Conservation (phyloP, 1,140 invertebrate genomes). For the roundworm (Caenorhabditis elegans) region WBcel235 BX284606.5:9030001-9030500, state of each 20-base stretch:
- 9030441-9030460: constrained; percentile 62
- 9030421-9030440: constrained; percentile 62
- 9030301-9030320: neutral
- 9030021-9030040: too few relatives aligned
- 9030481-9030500: constrained; percentile 64
- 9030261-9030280: neutral
- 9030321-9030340: constrained; percentile 62
- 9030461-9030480: constrained; percentile 61
- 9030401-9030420: constrained; percentile 61
- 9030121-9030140: too few relatives aligned
- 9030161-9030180: neutral
- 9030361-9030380: constrained; percentile 64
- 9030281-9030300: neutral
- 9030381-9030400: constrained; percentile 63
- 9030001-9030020: too few relatives aligned
- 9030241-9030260: neutral
- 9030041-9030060: too few relatives aligned
- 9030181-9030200: constrained; percentile 3
- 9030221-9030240: neutral
- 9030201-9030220: neutral
- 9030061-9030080: too few relatives aligned
- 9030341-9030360: constrained; percentile 66
- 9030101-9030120: too few relatives aligned
- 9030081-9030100: too few relatives aligned
- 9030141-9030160: too few relatives aligned